phyloP scores from a whole-genome alignment of 2,888 invertebrate species.

The Monoplex corrugatus region DNA sequence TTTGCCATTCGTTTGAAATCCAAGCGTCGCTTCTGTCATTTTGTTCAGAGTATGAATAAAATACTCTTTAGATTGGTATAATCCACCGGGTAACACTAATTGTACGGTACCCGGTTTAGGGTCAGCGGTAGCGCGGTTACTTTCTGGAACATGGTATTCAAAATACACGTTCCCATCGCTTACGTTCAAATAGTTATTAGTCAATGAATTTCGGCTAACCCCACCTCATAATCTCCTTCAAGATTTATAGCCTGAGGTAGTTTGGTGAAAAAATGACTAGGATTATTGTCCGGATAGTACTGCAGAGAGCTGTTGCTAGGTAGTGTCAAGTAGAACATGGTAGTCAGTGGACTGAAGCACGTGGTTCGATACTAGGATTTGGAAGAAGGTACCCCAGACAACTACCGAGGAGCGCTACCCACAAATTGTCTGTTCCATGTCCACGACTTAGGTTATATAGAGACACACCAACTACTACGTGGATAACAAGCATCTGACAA shows the following conservation, averaged over 20 bases:
- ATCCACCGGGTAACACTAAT: no score
- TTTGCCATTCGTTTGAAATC: no score
- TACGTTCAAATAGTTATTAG: not conserved
- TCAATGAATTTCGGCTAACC: not conserved
- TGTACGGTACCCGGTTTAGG: no score
- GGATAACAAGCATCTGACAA: slow-evolving; percentile 24
- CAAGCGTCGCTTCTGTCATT: no score
- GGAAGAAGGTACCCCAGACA: slow-evolving; percentile 52
- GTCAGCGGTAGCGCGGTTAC: no score
- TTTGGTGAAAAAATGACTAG: slow-evolving; percentile 30
- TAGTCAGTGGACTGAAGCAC: no score
- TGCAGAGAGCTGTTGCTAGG: slow-evolving; percentile 22
- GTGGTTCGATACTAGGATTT: slow-evolving; percentile 19
- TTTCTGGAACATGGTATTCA: no score
- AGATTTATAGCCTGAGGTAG: no score
- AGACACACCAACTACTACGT: not conserved
- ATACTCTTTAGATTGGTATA: no score
- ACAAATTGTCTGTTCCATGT: slow-evolving; percentile 9
- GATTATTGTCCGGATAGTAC: slow-evolving; percentile 15
- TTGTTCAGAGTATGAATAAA: no score
- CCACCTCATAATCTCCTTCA: slow-evolving; percentile 46
- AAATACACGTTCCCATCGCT: not conserved
- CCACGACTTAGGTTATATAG: slow-evolving; percentile 30
- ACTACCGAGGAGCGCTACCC: slow-evolving; percentile 47
- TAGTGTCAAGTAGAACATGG: slow-evolving; percentile 39